A percentile compares a stretch with the other conserved stretches of the same genome.
Evolutionary conservation across 2,113 vertebrate genomes (phyloP).

Genomic region (Leucopsar rothschildi): DNA sequence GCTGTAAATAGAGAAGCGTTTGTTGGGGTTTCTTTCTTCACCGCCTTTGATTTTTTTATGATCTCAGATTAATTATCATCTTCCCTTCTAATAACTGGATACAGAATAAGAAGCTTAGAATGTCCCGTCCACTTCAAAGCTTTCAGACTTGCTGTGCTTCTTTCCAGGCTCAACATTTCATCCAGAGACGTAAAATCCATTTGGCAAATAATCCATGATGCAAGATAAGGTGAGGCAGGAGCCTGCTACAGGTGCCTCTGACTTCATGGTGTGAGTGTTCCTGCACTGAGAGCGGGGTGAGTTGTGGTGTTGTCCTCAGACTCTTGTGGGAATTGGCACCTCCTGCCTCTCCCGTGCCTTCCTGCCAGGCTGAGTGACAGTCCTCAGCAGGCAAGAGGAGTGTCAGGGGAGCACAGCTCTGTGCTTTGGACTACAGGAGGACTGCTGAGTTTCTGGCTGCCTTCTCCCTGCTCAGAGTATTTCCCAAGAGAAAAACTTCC

Average conservation of each 20-base stretch:
- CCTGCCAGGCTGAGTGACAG: background rate
- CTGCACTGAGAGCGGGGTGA: accelerated
- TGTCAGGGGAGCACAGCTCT: background rate
- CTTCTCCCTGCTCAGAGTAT: background rate
- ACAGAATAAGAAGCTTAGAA: background rate
- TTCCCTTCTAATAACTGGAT: background rate
- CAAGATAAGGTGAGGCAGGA: background rate
- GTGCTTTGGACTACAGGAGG: background rate
- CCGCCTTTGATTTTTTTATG: background rate
- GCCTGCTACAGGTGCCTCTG: background rate
- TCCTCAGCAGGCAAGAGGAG: accelerated
- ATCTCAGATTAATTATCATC: background rate
- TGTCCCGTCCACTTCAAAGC: accelerated
- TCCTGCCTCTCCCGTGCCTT: background rate
- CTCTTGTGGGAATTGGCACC: background rate
- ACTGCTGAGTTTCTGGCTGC: background rate
- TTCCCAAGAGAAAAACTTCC: background rate
- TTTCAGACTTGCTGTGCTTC: background rate
- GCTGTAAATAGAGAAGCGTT: background rate
- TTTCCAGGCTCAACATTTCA: background rate
- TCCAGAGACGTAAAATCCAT: background rate
- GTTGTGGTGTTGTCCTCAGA: background rate
- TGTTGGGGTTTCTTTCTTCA: background rate
- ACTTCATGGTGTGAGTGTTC: background rate
- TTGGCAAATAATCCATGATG: background rate